Evolutionary conservation across 2,113 vertebrate genomes (phyloP), one percentile per base, ranked within the genome.

Genomic region (Scomber scombrus): DNA sequence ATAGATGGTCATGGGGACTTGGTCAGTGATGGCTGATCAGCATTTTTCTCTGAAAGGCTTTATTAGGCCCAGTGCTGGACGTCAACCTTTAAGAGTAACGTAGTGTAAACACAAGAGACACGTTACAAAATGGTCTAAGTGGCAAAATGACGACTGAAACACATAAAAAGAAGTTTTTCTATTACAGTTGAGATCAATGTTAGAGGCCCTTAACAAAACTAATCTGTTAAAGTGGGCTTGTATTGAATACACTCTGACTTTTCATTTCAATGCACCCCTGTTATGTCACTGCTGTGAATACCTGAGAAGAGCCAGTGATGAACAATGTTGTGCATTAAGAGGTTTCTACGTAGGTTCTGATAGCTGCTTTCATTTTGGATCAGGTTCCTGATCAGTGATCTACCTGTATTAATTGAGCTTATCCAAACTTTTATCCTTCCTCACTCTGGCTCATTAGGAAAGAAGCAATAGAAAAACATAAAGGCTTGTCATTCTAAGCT

Each of bases 1-100:
- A 47, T 19, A 58, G 12, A 54, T 40, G n/a, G n/a, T 60, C 64
- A 72, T 19, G 1, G 3, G 40, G n/a, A 85, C 67, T 49, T 58
- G 73, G 40, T 23, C 65, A 70, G 14, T 74, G 31, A 56, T 45
- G 12, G 49, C 7, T 56, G 34, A 29, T 57, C 19, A 47, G 31
- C 31, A 2, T 34, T 76, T 70, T 71, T 47, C 9, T 14, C 18
- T 19, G 34, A 65, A 18, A 60, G 21, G 21, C 65, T 49, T 75
- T 51, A 52, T 61, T 29, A 12, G 46, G 50, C 43, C 47, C 26
- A 23, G 12, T 58, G n/a, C 16, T 72, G 40, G 66, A 67, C 31
- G 67, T 43, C 54, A 47, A 54, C n/a, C 45, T 45, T 21, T 46
- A 26, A 49, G 34, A 50, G 21, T 8, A 51, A 58, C 46, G 8